These are phyloP conservation scores for Oryctes rhinoceros DNA, from an alignment of 1,140 invertebrate species.

Conservation along the genomic window DNA sequence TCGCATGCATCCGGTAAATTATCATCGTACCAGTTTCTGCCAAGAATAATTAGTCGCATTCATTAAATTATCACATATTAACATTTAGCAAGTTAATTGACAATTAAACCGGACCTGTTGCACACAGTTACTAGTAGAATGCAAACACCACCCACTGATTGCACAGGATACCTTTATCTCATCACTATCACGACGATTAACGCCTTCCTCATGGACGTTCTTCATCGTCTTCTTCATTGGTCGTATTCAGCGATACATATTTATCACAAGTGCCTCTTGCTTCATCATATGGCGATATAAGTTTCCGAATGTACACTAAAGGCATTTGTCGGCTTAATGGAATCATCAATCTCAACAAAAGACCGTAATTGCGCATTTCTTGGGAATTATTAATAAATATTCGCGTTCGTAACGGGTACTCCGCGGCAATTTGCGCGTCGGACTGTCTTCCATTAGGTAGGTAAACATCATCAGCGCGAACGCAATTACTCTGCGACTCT, in stretches of 20 bases:
- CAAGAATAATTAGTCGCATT: conserved; percentile 16
- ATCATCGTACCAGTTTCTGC: conserved; percentile 25
- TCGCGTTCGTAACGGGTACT: conserved; percentile 9
- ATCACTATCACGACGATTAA: background rate
- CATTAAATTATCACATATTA: conserved; percentile 34
- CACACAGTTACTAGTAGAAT: background rate
- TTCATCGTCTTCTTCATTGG: background rate
- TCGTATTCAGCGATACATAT: background rate
- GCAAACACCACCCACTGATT: conserved; percentile 19
- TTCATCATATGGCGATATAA: conserved; percentile 6
- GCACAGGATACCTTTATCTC: background rate
- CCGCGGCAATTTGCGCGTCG: conserved; percentile 5
- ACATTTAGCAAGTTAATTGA: conserved; percentile 32
- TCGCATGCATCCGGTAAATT: conserved; percentile 27
- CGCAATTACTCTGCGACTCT: background rate
- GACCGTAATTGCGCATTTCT: conserved; percentile 29
- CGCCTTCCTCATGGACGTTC: background rate
- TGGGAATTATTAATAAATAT: conserved; percentile 24
- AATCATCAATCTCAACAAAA: conserved; percentile 22
- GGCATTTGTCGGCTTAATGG: conserved; percentile 11
- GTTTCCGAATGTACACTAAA: background rate
- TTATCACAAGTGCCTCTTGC: background rate
- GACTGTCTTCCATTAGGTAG: conserved; percentile 17
- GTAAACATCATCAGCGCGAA: conserved; percentile 10
- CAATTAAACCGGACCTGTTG: conserved; percentile 7